Base-by-base conservation (phyloP, 1,140 invertebrate genomes). In the Euwallacea fornicatus region DNA sequence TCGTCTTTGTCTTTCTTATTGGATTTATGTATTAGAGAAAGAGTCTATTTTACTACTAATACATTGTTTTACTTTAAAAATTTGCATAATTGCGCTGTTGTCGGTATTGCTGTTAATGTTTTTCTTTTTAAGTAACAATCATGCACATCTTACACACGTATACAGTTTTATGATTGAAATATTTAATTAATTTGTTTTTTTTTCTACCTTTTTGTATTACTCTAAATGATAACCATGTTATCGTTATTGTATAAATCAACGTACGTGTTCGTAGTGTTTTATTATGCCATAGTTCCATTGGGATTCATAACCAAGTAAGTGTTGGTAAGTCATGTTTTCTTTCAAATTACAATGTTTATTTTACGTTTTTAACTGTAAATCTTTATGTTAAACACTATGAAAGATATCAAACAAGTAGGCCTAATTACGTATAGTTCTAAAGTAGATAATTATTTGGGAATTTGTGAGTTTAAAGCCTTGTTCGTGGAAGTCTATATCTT, bases 241-340 rank as follows among this genome's bases (percentile, higher is more conserved):
- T 72, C 73, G 10, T 72, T 75, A 65, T 69, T 76, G 69, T 76
- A 71, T 73, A 78, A 74, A 73, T 74, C 74, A 15, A 73, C 78
- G 69, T 81, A 78, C 74, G 69, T 76, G 15, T 74, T 77, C 66
- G 75, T 74, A 54, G 74, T 77, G 50, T 70, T 80, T 53, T 81
- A 80, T 67, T 81, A 81, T 79, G 78, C 77, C 55, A 77, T 81
- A 71, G 77, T 81, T 63, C 80, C 80, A 13, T 66, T 80, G 7
- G 78, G 78, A 63, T 80, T 78, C 69, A 66, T 81, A 70, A 81
- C 78, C 71, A 81, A 81, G 79, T 81, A 81, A 81, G 79, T 78
- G 59, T 53, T 60, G 70, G 69, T 71, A 71, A 73, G 71, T 73
- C 15, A 50, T 33, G 21, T 33, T 33, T 33, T 33, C 21, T 4